Evolutionary conservation across 1,140 invertebrate genomes (phyloP), one percentile per base, ranked within the genome.

Genomic region (Pseudomyrmex cubaensis): DNA sequence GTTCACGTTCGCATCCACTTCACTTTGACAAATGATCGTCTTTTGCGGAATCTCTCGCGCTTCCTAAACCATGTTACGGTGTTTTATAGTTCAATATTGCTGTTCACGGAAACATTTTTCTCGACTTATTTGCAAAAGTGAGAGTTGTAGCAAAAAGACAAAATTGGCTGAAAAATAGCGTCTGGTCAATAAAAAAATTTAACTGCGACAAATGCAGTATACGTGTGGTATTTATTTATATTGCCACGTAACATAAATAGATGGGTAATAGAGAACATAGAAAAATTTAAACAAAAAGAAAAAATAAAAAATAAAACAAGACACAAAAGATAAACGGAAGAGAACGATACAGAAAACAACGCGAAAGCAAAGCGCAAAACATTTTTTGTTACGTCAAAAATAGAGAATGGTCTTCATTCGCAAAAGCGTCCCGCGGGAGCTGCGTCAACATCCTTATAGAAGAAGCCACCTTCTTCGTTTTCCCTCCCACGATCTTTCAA

Each of bases 361-460:
- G 54, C 10, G 46, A 48, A 56, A 63, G 57, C 64, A 64, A 62
- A 83, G 69, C 61, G 83, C 67, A 64, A 62, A 83, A 63, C 61
- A 77, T 87, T 59, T 80, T 62, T 85, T 90, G 85, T 90, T 90
- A 88, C 83, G 78, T 89, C 83, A 90, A 90, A 86, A 89, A 87
- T 85, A 85, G 91, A 87, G 89, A 88, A 86, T 88, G 87, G 90
- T 83, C 89, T 87, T 87, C 84, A 88, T 92, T 86, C 88, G 90
- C 85, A 91, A 93, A 93, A 93, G 92, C 93, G 91, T 90, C 93
- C 91, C 92, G 83, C 89, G 93, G 91, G 93, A 94, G 90, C 89
- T 90, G 85, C 90, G 92, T 93, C 92, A 93, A 93, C 92, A 92
- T 93, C 90, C 90, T 17, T 87, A 61, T 85, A 90, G 86, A 74